phyloP scores from a whole-genome alignment of 2,797 vertebrate genomes.

The Betta splendens region DNA sequence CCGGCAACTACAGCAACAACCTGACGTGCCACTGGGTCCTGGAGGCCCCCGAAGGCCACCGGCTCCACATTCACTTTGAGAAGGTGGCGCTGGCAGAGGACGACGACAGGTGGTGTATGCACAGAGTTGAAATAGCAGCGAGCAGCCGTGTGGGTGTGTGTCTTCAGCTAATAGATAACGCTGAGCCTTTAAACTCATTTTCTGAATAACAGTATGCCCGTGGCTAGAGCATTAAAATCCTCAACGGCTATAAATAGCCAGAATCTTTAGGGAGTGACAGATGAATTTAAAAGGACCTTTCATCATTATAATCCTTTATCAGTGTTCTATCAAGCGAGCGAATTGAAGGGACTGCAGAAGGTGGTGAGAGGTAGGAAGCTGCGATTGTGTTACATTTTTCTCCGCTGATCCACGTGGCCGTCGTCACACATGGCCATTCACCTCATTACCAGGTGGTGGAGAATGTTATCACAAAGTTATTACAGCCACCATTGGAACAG shows the following conservation, averaged over 20 bases:
- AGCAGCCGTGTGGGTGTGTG: neutral
- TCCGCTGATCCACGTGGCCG: constrained; percentile 61
- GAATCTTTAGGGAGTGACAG: constrained; percentile 54
- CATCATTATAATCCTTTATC: constrained; percentile 72
- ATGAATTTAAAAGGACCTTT: constrained; percentile 59
- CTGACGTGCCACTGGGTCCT: constrained; percentile 97
- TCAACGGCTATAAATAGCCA: constrained; percentile 55
- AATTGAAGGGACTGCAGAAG: constrained; percentile 61
- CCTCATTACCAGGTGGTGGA: constrained; percentile 53
- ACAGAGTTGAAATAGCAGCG: constrained; percentile 22
- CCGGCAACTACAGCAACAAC: constrained; percentile 98
- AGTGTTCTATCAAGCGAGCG: constrained; percentile 60
- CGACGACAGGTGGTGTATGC: constrained; percentile 89
- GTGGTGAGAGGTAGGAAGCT: constrained; percentile 50
- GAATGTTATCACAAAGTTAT: constrained; percentile 64
- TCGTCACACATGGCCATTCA: constrained; percentile 65
- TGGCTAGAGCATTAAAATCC: constrained; percentile 40
- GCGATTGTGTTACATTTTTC: constrained; percentile 68
- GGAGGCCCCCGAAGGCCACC: constrained; percentile 88
- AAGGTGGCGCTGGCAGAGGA: constrained; percentile 97
- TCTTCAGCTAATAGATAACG: constrained; percentile 32
- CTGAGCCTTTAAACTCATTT: constrained; percentile 37
- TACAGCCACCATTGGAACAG: constrained; percentile 56
- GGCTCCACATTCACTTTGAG: constrained; percentile 95
- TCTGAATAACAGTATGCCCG: constrained; percentile 41